Conservation (phyloP, 2,888 invertebrate genomes). For the Xestia xanthographa region DNA sequence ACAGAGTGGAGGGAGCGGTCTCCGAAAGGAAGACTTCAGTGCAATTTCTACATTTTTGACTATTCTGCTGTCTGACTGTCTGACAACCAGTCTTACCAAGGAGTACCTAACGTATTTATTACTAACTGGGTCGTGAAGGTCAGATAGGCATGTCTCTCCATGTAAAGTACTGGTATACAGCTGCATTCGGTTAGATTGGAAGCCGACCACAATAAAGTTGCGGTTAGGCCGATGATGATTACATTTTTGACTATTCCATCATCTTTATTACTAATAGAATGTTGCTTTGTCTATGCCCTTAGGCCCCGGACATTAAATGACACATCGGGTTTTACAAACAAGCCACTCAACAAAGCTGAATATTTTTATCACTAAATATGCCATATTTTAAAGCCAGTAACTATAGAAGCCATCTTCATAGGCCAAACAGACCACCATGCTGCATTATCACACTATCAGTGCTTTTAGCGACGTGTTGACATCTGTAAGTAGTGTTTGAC, state of each 20-base stretch:
- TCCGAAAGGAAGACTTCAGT: too few relatives aligned
- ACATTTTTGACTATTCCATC: background rate
- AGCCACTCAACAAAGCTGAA: background rate
- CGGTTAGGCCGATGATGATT: background rate
- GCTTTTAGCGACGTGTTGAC: slow-evolving; percentile 63
- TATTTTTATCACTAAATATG: background rate
- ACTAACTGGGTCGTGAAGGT: background rate
- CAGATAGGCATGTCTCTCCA: background rate
- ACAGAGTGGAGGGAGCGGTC: background rate
- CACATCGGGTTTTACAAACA: background rate
- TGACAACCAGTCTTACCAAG: background rate
- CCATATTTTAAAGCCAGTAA: background rate
- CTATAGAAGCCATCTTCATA: slow-evolving; percentile 24
- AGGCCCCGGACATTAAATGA: background rate
- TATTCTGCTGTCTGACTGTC: background rate
- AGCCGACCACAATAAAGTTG: background rate
- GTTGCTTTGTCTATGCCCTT: background rate
- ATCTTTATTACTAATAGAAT: background rate
- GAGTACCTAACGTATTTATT: background rate
- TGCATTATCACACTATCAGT: slow-evolving; percentile 61
- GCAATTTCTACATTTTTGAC: background rate
- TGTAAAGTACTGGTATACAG: background rate
- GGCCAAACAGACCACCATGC: slow-evolving; percentile 58
- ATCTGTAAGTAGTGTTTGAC: slow-evolving; percentile 60
- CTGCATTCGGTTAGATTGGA: background rate